Conservation (phyloP, 2,113 vertebrate genomes). For the Cyprichromis sp. region DNA sequence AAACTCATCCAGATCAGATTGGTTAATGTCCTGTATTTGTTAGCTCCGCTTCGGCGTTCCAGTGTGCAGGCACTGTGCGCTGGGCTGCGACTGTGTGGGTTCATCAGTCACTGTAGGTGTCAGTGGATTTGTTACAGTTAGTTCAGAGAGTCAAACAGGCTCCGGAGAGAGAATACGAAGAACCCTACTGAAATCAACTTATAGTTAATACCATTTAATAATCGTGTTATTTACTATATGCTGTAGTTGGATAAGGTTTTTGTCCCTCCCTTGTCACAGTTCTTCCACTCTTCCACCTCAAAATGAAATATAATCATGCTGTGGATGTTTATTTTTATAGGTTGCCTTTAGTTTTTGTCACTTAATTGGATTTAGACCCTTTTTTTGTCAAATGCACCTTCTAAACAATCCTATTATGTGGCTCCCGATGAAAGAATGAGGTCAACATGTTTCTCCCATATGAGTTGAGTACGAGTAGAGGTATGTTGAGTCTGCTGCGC, state of each 20-base stretch:
- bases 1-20: background rate
- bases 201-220: background rate
- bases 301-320: background rate
- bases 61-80: background rate
- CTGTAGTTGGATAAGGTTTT: background rate
- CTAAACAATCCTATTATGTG: constrained; percentile 22
- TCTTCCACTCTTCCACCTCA: background rate
- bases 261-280: background rate
- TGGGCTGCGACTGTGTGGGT: background rate
- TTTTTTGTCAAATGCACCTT: background rate
- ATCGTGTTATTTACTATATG: background rate
- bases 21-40: background rate
- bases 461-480: constrained; percentile 5
- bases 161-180: background rate
- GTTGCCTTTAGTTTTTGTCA: background rate
- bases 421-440: constrained; percentile 55
- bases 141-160: background rate
- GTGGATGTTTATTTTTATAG: background rate
- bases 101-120: background rate
- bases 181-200: background rate
- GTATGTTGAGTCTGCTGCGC: background rate
- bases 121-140: constrained; percentile 3
- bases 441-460: constrained; percentile 43
- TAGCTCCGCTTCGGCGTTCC: background rate
- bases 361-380: background rate